Base-by-base conservation (phyloP, 2,797 vertebrate species). In the Taeniopygia guttata region DNA sequence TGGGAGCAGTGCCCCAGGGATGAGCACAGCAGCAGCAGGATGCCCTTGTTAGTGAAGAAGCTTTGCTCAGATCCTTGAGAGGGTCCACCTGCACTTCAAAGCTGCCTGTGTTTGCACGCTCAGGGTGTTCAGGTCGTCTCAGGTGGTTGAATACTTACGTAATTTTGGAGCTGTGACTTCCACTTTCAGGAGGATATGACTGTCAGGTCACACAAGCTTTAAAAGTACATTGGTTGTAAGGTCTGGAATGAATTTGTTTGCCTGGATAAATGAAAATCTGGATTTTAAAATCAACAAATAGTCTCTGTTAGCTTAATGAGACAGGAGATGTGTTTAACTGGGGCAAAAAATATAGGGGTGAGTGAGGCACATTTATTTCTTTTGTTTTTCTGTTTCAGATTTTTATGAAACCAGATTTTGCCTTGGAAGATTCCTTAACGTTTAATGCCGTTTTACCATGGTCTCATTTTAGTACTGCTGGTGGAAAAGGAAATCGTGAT, bases 321-420 rank as follows among this genome's bases (percentile, higher is more conserved):
- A 13, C 14, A 38, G 38, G 40, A 64, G 9, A 22, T 54, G 12
- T 80, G 45, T 84, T 78, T 40, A 55, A 59, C 26, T 48, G 58
- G 69, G 45, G 7, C 26, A 51, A 45, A 63, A 81, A 43, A 49
- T 9, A 19, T 9, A 64, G 52, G n/a, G 16, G 12, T 25, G 49
- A 92, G 72, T 22, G 30, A 95, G 48, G 48, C 64, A 9, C 42
- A 81, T 79, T 75, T 89, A 89, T 96, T 96, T 94, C 66, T 95
- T 96, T 66, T 90, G 18, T 63, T 95, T 93, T 92, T 85, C 82
- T 93, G 51, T 95, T 96, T 95, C 98, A 99, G 99, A 99, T 99
- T 98, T 99, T 99, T 98, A 98, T 99, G 98, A 99, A 98, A 97
- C 99, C 99, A 29, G 99, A 99, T 94, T 99, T 99, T 97, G 98